Conservation (phyloP, 1,140 invertebrate species). For the Neoseiulus cucumeris region DNA sequence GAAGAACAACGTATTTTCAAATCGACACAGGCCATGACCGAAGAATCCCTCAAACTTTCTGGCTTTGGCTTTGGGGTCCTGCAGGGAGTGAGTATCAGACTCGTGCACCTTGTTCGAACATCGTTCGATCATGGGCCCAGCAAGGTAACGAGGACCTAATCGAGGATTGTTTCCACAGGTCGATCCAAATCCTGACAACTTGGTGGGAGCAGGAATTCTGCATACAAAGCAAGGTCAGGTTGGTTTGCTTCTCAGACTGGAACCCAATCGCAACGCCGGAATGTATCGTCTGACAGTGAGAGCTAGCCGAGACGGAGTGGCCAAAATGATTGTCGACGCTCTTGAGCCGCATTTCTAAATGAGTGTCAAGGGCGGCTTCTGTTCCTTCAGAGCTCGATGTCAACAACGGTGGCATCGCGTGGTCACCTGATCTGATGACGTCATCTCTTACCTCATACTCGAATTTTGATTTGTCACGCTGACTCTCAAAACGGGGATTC, state of each 20-base stretch:
- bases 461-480: too few relatives aligned
- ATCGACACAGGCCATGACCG: slow-evolving; percentile 64
- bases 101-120: too few relatives aligned
- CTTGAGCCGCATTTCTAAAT: not conserved
- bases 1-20: slow-evolving; percentile 94
- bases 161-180: slow-evolving; percentile 40
- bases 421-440: too few relatives aligned
- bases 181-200: slow-evolving; percentile 96
- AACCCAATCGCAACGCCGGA: slow-evolving; percentile 91
- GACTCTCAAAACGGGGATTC: too few relatives aligned
- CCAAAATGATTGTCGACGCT: slow-evolving; percentile 12
- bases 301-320: slow-evolving; percentile 34
- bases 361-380: too few relatives aligned
- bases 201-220: slow-evolving; percentile 91
- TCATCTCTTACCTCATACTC: too few relatives aligned
- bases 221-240: slow-evolving; percentile 52
- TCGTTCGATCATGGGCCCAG: too few relatives aligned
- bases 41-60: slow-evolving; percentile 62
- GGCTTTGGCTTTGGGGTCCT: slow-evolving; percentile 79
- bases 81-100: not conserved
- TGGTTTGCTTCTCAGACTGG: slow-evolving; percentile 77
- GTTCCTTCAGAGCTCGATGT: too few relatives aligned
- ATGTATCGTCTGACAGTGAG: slow-evolving; percentile 90
- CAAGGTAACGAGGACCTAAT: too few relatives aligned
- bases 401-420: too few relatives aligned